Evolutionary conservation across 2,113 vertebrate species (phyloP).

Genomic region (Micronycteris hirsuta): DNA sequence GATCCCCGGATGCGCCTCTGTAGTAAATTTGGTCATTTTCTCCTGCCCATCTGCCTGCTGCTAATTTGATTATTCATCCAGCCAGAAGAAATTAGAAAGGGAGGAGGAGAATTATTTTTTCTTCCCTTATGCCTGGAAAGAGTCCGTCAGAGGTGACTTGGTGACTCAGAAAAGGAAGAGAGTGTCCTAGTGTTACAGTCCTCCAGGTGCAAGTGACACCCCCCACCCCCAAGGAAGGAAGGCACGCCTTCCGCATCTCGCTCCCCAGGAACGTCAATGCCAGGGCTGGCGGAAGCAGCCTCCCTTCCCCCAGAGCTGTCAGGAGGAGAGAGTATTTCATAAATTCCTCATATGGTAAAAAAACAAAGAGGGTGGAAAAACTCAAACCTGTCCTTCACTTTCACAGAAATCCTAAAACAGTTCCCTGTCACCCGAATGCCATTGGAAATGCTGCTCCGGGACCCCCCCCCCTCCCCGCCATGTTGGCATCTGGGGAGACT

Average conservation of each 20-base stretch:
- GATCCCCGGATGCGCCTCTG: fast-evolving
- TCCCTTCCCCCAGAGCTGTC: not conserved
- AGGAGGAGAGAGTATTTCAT: not conserved
- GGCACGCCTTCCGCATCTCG: not conserved
- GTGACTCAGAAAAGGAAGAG: not conserved
- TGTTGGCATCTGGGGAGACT: not conserved
- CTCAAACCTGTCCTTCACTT: not conserved
- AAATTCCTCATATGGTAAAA: not conserved
- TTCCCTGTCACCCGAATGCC: not conserved
- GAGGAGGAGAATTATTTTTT: not conserved
- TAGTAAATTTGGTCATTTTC: not conserved
- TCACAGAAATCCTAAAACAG: not conserved
- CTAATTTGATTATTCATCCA: not conserved
- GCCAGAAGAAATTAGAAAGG: not conserved
- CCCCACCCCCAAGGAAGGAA: not conserved
- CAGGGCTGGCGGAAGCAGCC: not conserved
- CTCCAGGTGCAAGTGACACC: fast-evolving
- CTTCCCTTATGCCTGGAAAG: not conserved
- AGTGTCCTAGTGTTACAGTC: not conserved
- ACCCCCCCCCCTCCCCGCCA: no score
- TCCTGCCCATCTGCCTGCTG: no score
- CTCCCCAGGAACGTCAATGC: fast-evolving
- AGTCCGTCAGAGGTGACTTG: no score
- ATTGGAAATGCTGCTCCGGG: not conserved
- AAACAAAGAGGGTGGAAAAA: not conserved